Conservation (phyloP, 2,113 vertebrate species). For the Podarcis raffonei region DNA sequence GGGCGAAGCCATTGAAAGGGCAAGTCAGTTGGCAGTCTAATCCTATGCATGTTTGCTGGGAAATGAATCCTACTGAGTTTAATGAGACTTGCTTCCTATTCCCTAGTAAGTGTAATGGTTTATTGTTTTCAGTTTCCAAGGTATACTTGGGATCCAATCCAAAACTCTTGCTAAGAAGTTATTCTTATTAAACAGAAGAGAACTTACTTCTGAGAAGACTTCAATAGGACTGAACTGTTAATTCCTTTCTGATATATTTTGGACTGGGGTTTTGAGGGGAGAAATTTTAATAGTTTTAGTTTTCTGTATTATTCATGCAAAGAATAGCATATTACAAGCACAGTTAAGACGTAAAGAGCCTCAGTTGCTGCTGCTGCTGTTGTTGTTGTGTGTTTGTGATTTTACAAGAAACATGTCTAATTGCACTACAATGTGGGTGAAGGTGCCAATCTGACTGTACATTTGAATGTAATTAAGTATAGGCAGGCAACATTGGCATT, state of each 20-base stretch:
- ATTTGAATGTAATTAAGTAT: neutral
- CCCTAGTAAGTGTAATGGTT: neutral
- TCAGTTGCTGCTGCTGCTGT: neutral
- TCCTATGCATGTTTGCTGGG: neutral
- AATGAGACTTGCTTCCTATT: neutral
- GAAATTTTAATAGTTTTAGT: neutral
- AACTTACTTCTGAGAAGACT: neutral
- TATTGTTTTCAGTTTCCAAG: neutral
- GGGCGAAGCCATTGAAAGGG: neutral
- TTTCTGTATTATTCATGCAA: neutral
- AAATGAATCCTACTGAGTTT: neutral
- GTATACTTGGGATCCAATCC: neutral
- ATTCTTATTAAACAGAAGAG: neutral
- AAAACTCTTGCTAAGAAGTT: neutral
- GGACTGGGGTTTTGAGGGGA: neutral
- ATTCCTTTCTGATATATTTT: neutral
- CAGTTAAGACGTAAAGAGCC: constrained; percentile 40
- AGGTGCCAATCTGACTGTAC: neutral
- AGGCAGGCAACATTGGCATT: neutral
- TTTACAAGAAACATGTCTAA: neutral
- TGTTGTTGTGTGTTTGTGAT: neutral
- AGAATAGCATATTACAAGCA: constrained; percentile 35
- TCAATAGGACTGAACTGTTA: neutral
- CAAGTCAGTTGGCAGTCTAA: neutral
- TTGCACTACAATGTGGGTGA: neutral